Percentiles rank a stretch among this genome's conserved stretches.
phyloP scores from a whole-genome alignment of 1,140 invertebrate species.

The Aphelinus certus region DNA sequence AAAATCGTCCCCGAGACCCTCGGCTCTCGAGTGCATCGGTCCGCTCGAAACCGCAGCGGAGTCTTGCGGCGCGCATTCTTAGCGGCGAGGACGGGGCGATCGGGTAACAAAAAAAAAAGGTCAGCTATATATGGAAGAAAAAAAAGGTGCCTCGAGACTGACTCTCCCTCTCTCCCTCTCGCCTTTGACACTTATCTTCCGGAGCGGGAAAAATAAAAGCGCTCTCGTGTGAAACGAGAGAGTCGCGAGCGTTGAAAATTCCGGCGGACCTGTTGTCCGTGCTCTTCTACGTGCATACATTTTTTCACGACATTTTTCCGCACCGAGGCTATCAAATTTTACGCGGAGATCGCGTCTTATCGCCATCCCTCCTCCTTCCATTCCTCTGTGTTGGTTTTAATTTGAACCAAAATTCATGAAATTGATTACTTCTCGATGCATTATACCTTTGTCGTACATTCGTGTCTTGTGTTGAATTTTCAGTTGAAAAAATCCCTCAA shows the following conservation, averaged over 20 bases:
- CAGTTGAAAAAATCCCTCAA: too few relatives aligned
- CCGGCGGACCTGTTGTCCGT: background rate
- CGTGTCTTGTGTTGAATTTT: too few relatives aligned
- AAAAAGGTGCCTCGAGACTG: slow-evolving; percentile 14
- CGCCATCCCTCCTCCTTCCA: too few relatives aligned
- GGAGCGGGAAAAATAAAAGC: background rate
- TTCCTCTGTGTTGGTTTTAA: too few relatives aligned
- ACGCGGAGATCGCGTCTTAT: too few relatives aligned
- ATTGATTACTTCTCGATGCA: too few relatives aligned
- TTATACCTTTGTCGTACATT: too few relatives aligned
- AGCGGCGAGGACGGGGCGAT: slow-evolving; percentile 14
- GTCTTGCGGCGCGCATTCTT: slow-evolving; percentile 17
- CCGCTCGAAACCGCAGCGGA: background rate
- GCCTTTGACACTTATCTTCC: slow-evolving; percentile 31
- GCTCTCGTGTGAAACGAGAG: slow-evolving; percentile 23
- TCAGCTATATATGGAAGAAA: too few relatives aligned
- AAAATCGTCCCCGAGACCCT: background rate
- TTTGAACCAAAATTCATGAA: too few relatives aligned
- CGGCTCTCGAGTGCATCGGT: slow-evolving; percentile 11
- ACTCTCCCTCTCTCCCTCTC: background rate
- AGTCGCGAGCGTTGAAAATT: slow-evolving; percentile 15
- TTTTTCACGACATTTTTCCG: too few relatives aligned
- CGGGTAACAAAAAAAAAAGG: slow-evolving; percentile 40
- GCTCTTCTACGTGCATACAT: too few relatives aligned
- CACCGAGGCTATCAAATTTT: too few relatives aligned